A percentile compares a stretch with the other conserved stretches of the same genome.
These are phyloP conservation scores for Ornithoptera alexandrae DNA, from an alignment of 2,888 invertebrate genomes.

Conservation along the genomic window DNA sequence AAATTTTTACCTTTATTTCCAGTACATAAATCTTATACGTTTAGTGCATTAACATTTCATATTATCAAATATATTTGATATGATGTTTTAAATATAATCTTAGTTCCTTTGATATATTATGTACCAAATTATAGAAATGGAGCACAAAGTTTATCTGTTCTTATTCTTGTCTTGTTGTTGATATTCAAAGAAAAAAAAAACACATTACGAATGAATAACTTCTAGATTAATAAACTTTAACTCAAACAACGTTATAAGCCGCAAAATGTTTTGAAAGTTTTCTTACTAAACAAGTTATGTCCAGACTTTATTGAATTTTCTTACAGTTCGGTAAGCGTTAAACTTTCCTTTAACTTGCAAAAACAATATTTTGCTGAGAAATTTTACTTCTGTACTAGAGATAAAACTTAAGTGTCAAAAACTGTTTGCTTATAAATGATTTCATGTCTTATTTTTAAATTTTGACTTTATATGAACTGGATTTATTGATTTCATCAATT, in stretches of 20 bases:
- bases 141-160: too few species aligned
- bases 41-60: too few species aligned
- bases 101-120: too few species aligned
- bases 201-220: conserved; percentile 5
- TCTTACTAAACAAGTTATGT: conserved; percentile 17
- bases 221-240: not conserved
- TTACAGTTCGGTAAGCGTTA: conserved; percentile 8
- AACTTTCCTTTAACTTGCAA: conserved; percentile 2
- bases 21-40: too few species aligned
- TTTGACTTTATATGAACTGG: too few species aligned
- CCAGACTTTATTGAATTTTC: conserved; percentile 22
- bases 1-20: too few species aligned
- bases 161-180: too few species aligned
- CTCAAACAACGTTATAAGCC: conserved; percentile 7
- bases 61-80: too few species aligned
- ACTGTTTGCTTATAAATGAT: not conserved
- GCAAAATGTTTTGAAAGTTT: conserved; percentile 15
- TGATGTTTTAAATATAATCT: too few species aligned
- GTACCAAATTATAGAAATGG: too few species aligned
- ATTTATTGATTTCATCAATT: too few species aligned
- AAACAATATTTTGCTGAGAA: conserved; percentile 8
- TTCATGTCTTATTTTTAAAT: too few species aligned
- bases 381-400: not conserved
- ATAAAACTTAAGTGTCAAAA: not conserved
- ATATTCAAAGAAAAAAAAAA: not conserved